Evolutionary conservation across 2,113 vertebrate genomes (phyloP), one percentile per base, ranked within the genome.

Genomic region (Pleuronectes platessa): DNA sequence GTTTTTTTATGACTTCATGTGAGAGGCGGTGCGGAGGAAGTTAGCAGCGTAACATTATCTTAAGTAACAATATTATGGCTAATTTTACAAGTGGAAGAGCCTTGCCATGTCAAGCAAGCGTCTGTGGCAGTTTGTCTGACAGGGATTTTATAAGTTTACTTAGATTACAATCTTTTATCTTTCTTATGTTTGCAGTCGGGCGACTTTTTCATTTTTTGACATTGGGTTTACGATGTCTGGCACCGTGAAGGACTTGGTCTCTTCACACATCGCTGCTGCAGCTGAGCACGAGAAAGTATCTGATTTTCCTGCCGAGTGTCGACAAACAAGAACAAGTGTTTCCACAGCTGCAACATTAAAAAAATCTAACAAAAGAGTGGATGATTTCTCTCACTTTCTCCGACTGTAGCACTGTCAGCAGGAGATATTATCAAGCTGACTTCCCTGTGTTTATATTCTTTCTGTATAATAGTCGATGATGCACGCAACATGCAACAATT

Each of bases 401-500:
- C 42, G 56, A 73, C 54, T 4, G 2, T 31, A 68, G 78, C 80
- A 79, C 84, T 73, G 72, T 74, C 21, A 82, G 51, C 59, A 49
- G 0, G 76, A 68, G 26, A 58, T 64, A 24, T 70, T 60, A 40
- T 63, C 58, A 64, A 26, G 72, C 74, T 53, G 71, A 81, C 47
- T 77, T 58, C 63, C 70, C 61, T 74, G 51, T 82, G 42, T 76
- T 81, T 60, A 64, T 81, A 55, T 64, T 37, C 69, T 65, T 26
- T 42, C 53, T 82, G 76, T 83, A 66, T 78, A 62, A 71, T 71
- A 71, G 5, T 61, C 55, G 10, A 26, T 74, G 56, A 59, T 83
- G 81, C 86, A 88, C 68, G 61, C 67, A 65, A 61, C 86, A 88
- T 66, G 61, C 67, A 65, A 61, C 47, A 71, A 4, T 69, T 79